Conservation (phyloP, 1,140 invertebrate genomes). For the Anadara kagoshimensis region DNA sequence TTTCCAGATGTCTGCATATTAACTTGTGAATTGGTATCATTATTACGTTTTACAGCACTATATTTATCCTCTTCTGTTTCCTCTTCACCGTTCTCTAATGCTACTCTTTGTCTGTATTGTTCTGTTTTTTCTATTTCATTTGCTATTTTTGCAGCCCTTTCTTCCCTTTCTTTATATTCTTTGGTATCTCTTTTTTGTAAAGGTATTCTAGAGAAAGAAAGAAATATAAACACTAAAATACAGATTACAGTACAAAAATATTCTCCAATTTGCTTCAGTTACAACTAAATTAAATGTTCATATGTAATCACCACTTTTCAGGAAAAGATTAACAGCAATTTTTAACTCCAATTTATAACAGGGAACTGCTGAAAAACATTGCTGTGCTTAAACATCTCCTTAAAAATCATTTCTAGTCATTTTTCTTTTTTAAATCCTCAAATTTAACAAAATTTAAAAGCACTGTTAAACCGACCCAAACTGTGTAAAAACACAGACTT, state of each 20-base stretch:
- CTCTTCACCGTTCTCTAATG: slow-evolving; percentile 83
- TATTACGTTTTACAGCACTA: slow-evolving; percentile 70
- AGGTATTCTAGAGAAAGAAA: slow-evolving; percentile 75
- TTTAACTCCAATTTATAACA: too few relatives aligned
- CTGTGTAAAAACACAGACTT: too few relatives aligned
- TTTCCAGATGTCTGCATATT: slow-evolving; percentile 24
- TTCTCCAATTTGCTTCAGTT: not conserved
- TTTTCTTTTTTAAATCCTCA: too few relatives aligned
- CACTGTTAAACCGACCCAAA: too few relatives aligned
- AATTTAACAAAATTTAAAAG: too few relatives aligned
- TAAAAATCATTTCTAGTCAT: too few relatives aligned
- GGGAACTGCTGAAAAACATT: too few relatives aligned
- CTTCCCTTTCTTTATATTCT: slow-evolving; percentile 89
- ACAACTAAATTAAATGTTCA: not conserved
- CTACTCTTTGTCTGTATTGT: slow-evolving; percentile 84
- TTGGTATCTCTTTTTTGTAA: slow-evolving; percentile 88
- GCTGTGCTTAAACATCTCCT: too few relatives aligned
- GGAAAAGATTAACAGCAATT: too few relatives aligned
- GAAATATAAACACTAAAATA: too few relatives aligned
- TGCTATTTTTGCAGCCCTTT: slow-evolving; percentile 89
- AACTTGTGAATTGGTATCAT: slow-evolving; percentile 6
- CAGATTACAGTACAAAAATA: not conserved
- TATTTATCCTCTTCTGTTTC: slow-evolving; percentile 86
- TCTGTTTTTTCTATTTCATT: slow-evolving; percentile 91
- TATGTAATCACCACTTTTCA: too few relatives aligned